A percentile compares a stretch with the other conserved stretches of the same genome.
These are phyloP conservation scores for Psettodes erumei DNA, from an alignment of 2,113 vertebrate species.

Conservation along the genomic window DNA sequence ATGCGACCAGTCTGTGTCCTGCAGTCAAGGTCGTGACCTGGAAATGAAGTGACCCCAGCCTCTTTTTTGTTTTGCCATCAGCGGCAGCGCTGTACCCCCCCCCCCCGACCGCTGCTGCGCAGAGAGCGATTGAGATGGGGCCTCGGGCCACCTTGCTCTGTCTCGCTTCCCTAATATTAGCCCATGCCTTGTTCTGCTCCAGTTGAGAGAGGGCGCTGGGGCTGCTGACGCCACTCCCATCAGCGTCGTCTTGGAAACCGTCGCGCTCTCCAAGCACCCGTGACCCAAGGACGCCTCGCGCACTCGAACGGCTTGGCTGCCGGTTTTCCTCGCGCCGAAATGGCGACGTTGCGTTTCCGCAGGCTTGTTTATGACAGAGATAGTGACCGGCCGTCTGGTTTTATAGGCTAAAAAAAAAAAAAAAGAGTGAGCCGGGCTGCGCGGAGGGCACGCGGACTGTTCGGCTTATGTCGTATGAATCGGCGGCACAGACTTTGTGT, in stretches of 20 bases:
- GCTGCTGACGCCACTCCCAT: constrained; percentile 39
- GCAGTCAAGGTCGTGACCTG: constrained; percentile 56
- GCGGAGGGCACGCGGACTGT: no score
- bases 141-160: constrained; percentile 44
- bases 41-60: constrained; percentile 51
- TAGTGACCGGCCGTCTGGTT: not conserved
- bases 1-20: constrained; percentile 23
- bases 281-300: constrained; percentile 50
- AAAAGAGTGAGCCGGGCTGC: no score
- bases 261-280: constrained; percentile 49
- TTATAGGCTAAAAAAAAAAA: not conserved
- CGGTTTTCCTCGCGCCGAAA: no score
- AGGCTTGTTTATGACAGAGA: constrained; percentile 9
- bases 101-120: constrained; percentile 23
- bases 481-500: constrained; percentile 34
- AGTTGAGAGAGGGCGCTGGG: constrained; percentile 59
- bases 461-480: constrained; percentile 44
- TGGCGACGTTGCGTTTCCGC: no score
- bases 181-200: constrained; percentile 53
- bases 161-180: constrained; percentile 65
- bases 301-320: constrained; percentile 30
- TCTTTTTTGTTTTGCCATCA: constrained; percentile 30
- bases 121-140: constrained; percentile 26
- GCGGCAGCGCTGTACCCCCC: constrained; percentile 18
- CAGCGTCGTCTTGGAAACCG: constrained; percentile 64